phyloP scores from a whole-genome alignment of 2,888 invertebrate genomes.

The Leptogaster cylindrica region DNA sequence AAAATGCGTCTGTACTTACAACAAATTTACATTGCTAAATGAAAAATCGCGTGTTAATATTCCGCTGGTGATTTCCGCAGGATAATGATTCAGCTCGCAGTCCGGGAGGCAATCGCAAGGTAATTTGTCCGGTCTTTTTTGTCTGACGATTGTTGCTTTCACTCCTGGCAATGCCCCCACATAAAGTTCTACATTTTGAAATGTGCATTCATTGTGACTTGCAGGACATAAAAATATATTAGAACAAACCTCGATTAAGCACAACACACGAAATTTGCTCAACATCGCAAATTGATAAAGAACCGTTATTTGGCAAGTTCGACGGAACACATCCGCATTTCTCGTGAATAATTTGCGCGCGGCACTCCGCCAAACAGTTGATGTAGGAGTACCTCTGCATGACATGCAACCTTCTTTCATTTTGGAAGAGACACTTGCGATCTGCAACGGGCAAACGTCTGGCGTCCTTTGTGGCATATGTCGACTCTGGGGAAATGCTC shows the following conservation, averaged over 20 bases:
- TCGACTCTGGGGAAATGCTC: conserved; percentile 69
- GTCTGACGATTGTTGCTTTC: conserved; percentile 47
- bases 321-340: conserved; percentile 70
- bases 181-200: conserved; percentile 49
- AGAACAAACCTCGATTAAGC: conserved; percentile 54
- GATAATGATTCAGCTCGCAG: conserved; percentile 69
- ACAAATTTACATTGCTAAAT: conserved; percentile 56
- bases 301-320: conserved; percentile 63
- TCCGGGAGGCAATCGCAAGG: conserved; percentile 68
- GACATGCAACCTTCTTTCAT: conserved; percentile 62
- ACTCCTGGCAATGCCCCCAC: conserved; percentile 61
- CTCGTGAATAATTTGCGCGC: conserved; percentile 61
- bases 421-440: conserved; percentile 68
- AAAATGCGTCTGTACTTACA: conserved; percentile 36
- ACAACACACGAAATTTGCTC: conserved; percentile 54
- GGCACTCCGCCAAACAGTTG: conserved; percentile 71
- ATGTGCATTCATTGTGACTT: too few relatives aligned
- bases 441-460: conserved; percentile 62
- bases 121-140: conserved; percentile 39
- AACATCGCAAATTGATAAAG: conserved; percentile 53
- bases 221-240: too few relatives aligned
- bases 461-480: conserved; percentile 67
- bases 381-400: conserved; percentile 67
- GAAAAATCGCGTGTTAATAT: conserved; percentile 62
- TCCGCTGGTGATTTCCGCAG: conserved; percentile 70